phyloP scores from a whole-genome alignment of 30 jellyfish, hydroid and myxozoan species.

The Pelagia noctiluca region DNA sequence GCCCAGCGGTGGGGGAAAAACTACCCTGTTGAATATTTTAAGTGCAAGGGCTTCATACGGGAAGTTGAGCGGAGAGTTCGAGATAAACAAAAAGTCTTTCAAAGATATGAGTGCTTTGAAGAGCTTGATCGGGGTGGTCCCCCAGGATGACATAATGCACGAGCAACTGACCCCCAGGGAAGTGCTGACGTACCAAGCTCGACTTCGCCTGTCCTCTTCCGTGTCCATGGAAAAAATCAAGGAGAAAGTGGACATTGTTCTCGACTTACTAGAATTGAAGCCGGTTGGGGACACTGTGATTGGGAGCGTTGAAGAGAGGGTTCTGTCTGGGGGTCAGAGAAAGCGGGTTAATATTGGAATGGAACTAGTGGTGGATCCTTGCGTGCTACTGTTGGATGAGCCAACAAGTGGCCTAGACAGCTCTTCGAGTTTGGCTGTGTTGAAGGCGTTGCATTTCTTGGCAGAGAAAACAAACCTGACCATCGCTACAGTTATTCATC shows the following conservation, averaged over 20 bases:
- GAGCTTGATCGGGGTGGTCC: conserved; percentile 1
- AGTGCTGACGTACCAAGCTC: conserved; percentile 38
- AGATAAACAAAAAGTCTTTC: neutral
- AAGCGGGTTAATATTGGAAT: conserved; percentile 47
- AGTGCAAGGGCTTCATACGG: neutral
- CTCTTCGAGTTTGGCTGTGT: conserved; percentile 13
- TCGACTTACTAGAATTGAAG: conserved; percentile 2
- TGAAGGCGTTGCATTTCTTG: conserved; percentile 14
- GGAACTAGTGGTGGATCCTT: conserved; percentile 38
- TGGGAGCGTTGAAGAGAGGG: conserved; percentile 8
- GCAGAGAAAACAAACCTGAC: conserved; percentile 11
- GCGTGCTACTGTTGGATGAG: conserved; percentile 22
- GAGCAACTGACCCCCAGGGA: conserved; percentile 26
- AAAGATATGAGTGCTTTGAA: neutral
- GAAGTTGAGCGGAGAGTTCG: neutral
- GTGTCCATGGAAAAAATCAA: neutral
- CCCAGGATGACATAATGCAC: conserved; percentile 53
- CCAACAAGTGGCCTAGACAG: conserved; percentile 62
- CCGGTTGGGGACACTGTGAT: conserved; percentile 6
- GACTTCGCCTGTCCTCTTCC: conserved; percentile 3
- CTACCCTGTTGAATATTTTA: conserved; percentile 1
- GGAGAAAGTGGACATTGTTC: neutral
- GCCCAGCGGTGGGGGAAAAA: conserved; percentile 37
- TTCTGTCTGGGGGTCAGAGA: conserved; percentile 54
- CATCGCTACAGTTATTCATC: conserved; percentile 23